Evolutionary conservation across 2,113 vertebrate species (phyloP).

Genomic region (Centropus unirufus): DNA sequence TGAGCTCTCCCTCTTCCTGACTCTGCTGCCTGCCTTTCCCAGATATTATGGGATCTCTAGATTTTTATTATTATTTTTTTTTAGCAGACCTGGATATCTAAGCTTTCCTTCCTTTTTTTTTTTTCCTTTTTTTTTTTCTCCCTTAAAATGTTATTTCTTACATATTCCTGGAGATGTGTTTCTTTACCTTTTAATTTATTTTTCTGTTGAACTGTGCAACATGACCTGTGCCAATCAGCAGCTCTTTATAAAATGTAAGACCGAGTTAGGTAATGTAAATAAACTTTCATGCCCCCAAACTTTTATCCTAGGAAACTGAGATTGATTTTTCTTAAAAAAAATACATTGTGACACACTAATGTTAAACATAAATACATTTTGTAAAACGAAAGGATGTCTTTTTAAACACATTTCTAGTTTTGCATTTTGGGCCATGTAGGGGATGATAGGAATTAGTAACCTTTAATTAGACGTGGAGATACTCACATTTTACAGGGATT

Average conservation of each 20-base stretch:
- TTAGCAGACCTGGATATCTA: background rate
- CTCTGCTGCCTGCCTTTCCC: conserved; percentile 17
- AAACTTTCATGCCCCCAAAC: conserved; percentile 51
- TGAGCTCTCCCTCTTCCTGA: conserved; percentile 16
- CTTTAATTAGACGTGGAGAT: conserved; percentile 99
- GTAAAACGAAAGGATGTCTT: background rate
- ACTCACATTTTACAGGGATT: conserved; percentile 98
- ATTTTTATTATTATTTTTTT: background rate
- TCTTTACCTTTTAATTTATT: background rate
- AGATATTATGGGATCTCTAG: background rate
- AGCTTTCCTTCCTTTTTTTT: background rate
- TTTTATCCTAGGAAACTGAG: conserved; percentile 46
- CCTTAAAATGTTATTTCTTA: background rate
- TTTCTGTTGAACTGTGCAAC: conserved; percentile 2
- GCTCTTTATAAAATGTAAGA: conserved; percentile 23
- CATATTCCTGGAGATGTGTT: background rate
- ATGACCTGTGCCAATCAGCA: conserved; percentile 42
- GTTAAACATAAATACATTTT: conserved; percentile 63
- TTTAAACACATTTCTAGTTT: conserved; percentile 55
- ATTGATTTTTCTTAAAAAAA: background rate
- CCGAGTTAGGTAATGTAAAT: conserved; percentile 22
- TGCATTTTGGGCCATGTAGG: conserved; percentile 78
- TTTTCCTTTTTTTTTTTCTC: background rate
- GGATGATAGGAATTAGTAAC: conserved; percentile 93
- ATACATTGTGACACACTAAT: background rate